phyloP scores from a whole-genome alignment of 2,888 invertebrate genomes.

The Orthosia cruda region DNA sequence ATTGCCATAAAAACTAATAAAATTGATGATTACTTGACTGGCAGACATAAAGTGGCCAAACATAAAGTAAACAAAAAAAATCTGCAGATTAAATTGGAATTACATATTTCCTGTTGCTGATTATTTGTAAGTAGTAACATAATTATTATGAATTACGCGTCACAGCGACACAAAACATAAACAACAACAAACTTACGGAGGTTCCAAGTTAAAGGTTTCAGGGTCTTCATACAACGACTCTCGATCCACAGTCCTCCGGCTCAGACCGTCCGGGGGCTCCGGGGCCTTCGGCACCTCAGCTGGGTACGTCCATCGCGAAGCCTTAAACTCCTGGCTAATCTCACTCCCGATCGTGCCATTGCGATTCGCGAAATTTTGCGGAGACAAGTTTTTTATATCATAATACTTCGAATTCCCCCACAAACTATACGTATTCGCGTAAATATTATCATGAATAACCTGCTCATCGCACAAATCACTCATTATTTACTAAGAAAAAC shows the following conservation, averaged over 20 bases:
- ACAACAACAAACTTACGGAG: slow-evolving; percentile 61
- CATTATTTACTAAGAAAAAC: slow-evolving; percentile 65
- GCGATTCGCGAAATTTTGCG: slow-evolving; percentile 63
- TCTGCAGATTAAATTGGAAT: neutral
- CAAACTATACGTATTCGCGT: slow-evolving; percentile 71
- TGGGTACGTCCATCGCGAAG: slow-evolving; percentile 52
- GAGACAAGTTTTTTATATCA: slow-evolving; percentile 73
- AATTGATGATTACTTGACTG: neutral
- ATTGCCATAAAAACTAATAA: slow-evolving; percentile 9
- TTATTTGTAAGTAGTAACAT: neutral
- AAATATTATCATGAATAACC: slow-evolving; percentile 64
- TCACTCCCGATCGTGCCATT: slow-evolving; percentile 59
- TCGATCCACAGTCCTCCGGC: slow-evolving; percentile 45
- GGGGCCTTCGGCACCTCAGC: slow-evolving; percentile 35
- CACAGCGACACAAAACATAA: slow-evolving; percentile 30
- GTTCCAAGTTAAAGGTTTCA: slow-evolving; percentile 43
- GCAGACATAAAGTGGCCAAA: neutral
- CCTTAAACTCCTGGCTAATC: slow-evolving; percentile 57
- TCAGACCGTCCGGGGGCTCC: slow-evolving; percentile 52
- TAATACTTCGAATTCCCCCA: slow-evolving; percentile 74
- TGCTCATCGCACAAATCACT: slow-evolving; percentile 66
- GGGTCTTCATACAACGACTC: slow-evolving; percentile 63
- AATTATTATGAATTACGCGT: neutral
- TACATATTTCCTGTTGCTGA: slow-evolving; percentile 1
- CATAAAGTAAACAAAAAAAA: neutral